Percentiles rank a stretch among this genome's conserved stretches.
These are phyloP conservation scores for Notocelia uddmanniana DNA, from an alignment of 2,888 invertebrate genomes.

Conservation along the genomic window DNA sequence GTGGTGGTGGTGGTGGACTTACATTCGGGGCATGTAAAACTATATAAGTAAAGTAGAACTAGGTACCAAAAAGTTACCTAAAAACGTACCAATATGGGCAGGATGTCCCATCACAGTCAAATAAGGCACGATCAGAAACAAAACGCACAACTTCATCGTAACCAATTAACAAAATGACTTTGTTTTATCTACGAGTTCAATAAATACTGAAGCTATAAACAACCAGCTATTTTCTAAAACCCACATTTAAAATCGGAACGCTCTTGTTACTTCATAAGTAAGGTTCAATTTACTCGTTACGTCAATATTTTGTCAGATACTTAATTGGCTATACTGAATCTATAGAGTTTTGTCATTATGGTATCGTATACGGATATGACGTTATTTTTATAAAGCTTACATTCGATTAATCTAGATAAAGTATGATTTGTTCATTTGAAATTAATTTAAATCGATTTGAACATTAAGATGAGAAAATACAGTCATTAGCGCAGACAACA, in stretches of 20 bases:
- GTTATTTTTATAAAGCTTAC: constrained; percentile 26
- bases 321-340: neutral
- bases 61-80: too few species aligned
- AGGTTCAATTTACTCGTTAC: neutral
- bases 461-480: neutral
- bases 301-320: neutral
- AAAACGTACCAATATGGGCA: neutral
- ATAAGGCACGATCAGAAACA: neutral
- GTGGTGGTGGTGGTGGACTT: too few species aligned
- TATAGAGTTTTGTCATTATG: neutral
- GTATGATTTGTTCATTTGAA: neutral
- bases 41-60: too few species aligned
- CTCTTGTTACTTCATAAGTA: neutral
- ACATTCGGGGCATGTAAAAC: too few species aligned
- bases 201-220: constrained; percentile 1
- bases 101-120: neutral
- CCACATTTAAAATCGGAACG: neutral
- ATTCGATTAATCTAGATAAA: neutral
- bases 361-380: neutral
- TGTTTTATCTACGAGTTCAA: neutral
- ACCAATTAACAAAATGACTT: neutral
- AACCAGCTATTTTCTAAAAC: neutral
- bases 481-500: neutral
- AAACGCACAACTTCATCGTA: constrained; percentile 14
- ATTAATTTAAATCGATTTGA: neutral